Base-by-base conservation (phyloP, 2,888 invertebrate species). In the Drosophila ezoana region DNA sequence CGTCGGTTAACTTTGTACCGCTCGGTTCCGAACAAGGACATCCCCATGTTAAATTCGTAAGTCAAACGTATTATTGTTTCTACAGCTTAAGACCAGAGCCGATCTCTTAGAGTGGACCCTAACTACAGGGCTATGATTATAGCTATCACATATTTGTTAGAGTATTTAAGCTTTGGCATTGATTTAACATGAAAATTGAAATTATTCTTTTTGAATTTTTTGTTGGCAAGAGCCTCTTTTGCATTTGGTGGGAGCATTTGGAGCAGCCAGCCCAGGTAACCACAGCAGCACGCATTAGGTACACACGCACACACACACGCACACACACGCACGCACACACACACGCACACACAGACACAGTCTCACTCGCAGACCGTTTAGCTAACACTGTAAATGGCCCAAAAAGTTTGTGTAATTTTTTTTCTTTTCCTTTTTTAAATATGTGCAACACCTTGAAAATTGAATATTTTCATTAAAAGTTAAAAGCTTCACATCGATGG, bases 401-500 rank as follows among this genome's bases (percentile, higher is more conserved):
- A 47, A 60, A 74, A 70, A 75, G 35, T 66, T 65, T 47, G 16
- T 16, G 41, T 66, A 57, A 41, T 14, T 14, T 5, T 40, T 40
- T 10, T 11, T 41, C 10, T 2, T 14, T 40, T 54, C 23, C 18
- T 74, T 71, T 87, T 64, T 77, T 87, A 72, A 80, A 86, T 85
- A 76, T 88, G 75, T 73, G 75, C 72, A 79, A 85, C 88, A 88
- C 76, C 89, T 85, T 85, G 81, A 75, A 77, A 81, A 76, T 76
- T 84, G 85, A 87, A 89, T 89, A 86, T 89, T 83, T 86, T 86
- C 89, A 89, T 86, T 86, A 89, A 87, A 86, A 89, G 89, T 89
- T 82, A 69, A 75, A 85, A 86, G 85, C 76, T 73, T 78, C 43
- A 44, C 62, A 59, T 66, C 77, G 54, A 49, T 49, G 57, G 62